Percentiles rank a stretch among this genome's conserved stretches.
Evolutionary conservation across 2,113 vertebrate species (phyloP).

Genomic region (Tursiops truncatus): DNA sequence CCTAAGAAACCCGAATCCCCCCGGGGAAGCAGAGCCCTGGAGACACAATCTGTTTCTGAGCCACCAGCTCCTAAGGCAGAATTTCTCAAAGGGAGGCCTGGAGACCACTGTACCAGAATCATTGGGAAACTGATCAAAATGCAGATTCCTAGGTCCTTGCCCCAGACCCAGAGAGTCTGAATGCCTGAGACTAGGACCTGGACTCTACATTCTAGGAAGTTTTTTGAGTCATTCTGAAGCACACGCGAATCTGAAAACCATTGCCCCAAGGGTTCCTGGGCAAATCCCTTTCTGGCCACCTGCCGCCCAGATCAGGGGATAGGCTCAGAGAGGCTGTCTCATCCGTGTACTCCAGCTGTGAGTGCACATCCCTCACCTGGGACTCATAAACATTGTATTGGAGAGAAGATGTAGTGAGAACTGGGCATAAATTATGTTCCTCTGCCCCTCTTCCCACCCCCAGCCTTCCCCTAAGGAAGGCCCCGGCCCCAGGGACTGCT

Average conservation of each 20-base stretch:
- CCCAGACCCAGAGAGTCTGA: background rate
- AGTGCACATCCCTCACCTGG: conserved; percentile 76
- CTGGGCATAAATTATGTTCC: conserved; percentile 80
- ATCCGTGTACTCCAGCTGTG: conserved; percentile 71
- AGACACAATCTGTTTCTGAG: background rate
- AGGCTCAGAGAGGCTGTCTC: conserved; percentile 55
- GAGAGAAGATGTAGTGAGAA: conserved; percentile 77
- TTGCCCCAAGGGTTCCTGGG: background rate
- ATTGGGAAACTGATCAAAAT: background rate
- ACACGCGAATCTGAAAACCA: background rate
- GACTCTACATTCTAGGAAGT: background rate
- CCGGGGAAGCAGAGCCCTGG: background rate
- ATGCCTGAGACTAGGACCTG: background rate
- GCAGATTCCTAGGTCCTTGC: background rate
- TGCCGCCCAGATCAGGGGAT: conserved; percentile 63
- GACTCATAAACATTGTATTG: conserved; percentile 81
- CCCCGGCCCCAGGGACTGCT: conserved; percentile 67
- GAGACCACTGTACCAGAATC: background rate
- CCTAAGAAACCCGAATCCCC: background rate
- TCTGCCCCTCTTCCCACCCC: conserved; percentile 49
- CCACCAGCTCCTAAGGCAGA: background rate
- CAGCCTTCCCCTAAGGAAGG: conserved; percentile 67
- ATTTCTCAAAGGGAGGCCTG: background rate
- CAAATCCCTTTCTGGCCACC: conserved; percentile 59
- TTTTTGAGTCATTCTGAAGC: background rate